Evolutionary conservation across 2,797 vertebrate genomes (phyloP).

Genomic region (Manis pentadactyla): DNA sequence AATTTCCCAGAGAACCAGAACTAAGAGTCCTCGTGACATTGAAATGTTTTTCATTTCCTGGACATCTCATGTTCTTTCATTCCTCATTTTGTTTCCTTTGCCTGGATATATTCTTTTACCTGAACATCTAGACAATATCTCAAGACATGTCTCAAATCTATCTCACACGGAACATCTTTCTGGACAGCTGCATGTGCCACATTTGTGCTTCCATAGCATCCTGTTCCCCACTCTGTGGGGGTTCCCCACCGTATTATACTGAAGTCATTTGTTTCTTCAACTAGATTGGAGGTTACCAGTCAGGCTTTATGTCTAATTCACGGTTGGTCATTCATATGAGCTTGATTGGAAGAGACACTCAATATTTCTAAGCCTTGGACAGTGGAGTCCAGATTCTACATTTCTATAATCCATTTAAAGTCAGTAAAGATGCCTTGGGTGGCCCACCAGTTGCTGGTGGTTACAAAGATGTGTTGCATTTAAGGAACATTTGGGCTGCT

Average conservation of each 20-base stretch:
- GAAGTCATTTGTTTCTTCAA: background rate
- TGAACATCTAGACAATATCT: background rate
- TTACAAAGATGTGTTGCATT: background rate
- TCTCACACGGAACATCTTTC: background rate
- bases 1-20: background rate
- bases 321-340: background rate
- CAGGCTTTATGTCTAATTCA: background rate
- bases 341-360: background rate
- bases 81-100: background rate
- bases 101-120: background rate
- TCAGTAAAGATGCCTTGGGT: background rate
- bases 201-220: background rate
- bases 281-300: background rate
- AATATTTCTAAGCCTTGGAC: background rate
- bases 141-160: background rate
- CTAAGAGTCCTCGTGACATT: background rate
- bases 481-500: background rate
- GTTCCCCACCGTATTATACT: background rate
- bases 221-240: background rate
- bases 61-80: background rate
- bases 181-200: background rate
- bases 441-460: background rate
- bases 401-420: background rate
- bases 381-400: background rate
- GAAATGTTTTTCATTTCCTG: background rate